These are phyloP conservation scores for Chloroclysta siterata DNA, from an alignment of 2,888 invertebrate species.

Conservation along the genomic window DNA sequence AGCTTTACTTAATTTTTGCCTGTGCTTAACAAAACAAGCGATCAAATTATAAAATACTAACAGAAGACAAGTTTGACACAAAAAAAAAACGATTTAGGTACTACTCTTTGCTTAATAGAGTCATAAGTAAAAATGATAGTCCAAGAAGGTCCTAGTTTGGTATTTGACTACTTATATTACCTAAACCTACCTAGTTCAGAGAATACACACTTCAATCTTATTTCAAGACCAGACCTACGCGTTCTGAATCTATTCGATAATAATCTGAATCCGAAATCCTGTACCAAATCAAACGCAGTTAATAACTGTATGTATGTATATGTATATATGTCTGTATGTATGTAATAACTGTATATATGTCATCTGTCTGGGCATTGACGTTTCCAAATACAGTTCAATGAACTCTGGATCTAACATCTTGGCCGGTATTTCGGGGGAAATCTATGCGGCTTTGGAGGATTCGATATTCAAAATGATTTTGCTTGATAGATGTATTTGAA, in stretches of 20 bases:
- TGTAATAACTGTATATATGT: slow-evolving; percentile 29
- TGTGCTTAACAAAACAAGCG: no score
- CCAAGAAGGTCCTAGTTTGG: no score
- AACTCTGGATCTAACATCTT: slow-evolving; percentile 18
- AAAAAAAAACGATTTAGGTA: no score
- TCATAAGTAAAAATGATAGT: no score
- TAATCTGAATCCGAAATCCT: slow-evolving; percentile 13
- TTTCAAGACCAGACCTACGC: background rate
- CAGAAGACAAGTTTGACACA: no score
- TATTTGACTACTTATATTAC: no score
- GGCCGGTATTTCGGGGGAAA: slow-evolving; percentile 12
- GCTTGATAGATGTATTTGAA: background rate
- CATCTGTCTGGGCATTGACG: slow-evolving; percentile 33
- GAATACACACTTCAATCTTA: no score
- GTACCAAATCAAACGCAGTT: slow-evolving; percentile 26
- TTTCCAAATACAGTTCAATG: slow-evolving; percentile 38
- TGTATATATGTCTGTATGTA: slow-evolving; percentile 22
- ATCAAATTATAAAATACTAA: no score
- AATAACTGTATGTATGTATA: slow-evolving; percentile 24
- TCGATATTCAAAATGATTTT: background rate
- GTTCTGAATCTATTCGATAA: background rate
- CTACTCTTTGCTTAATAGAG: no score
- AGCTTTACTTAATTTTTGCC: no score
- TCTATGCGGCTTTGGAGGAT: background rate
- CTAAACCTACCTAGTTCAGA: no score